These are phyloP conservation scores for Eupleurogrammus muticus DNA, from an alignment of 2,797 vertebrate species.

Conservation along the genomic window DNA sequence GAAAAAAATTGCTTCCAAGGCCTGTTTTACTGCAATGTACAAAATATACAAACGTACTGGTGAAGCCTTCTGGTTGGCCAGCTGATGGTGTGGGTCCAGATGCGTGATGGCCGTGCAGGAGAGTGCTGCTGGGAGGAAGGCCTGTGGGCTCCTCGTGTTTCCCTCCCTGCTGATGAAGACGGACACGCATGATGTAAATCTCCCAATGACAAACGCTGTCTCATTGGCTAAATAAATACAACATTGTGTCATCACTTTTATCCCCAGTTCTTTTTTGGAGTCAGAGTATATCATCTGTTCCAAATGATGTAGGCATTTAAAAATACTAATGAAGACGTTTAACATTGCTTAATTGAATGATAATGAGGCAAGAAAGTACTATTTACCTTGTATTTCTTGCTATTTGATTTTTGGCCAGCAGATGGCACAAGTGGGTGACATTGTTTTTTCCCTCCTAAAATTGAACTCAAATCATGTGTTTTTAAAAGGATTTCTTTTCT, in stretches of 20 bases:
- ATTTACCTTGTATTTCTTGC: neutral
- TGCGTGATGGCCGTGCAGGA: conserved; percentile 91
- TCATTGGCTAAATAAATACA: neutral
- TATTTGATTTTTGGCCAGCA: conserved; percentile 42
- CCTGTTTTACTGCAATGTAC: neutral
- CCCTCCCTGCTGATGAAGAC: conserved; percentile 83
- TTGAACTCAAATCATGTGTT: neutral
- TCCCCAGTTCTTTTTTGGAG: too few relatives aligned
- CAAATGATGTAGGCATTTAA: too few relatives aligned
- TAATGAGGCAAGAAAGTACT: neutral
- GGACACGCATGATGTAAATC: neutral
- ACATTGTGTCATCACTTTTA: too few relatives aligned
- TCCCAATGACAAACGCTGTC: neutral
- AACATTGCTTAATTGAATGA: neutral
- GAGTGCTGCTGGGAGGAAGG: conserved; percentile 86
- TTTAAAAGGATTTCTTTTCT: neutral
- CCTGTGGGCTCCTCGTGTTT: conserved; percentile 88
- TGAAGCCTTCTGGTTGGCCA: conserved; percentile 84
- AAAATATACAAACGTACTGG: conserved; percentile 72
- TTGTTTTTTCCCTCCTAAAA: neutral
- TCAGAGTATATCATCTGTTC: too few relatives aligned
- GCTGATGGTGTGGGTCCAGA: conserved; percentile 89
- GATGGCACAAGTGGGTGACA: conserved; percentile 42
- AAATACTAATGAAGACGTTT: too few relatives aligned
- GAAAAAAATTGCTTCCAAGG: neutral